Conservation (phyloP, 2,797 vertebrate genomes). For the Avahi laniger region DNA sequence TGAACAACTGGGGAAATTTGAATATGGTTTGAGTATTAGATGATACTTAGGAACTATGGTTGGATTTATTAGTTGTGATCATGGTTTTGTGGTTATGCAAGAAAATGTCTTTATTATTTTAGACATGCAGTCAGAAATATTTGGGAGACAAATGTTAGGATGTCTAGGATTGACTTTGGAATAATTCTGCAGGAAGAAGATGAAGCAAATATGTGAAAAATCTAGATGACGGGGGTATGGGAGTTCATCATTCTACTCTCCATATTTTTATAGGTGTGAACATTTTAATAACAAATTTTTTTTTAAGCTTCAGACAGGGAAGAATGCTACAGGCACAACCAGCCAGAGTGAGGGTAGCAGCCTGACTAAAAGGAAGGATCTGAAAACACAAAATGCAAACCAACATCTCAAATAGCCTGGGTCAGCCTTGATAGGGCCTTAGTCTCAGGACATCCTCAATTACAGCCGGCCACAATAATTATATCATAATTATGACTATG, state of each 20-base stretch:
- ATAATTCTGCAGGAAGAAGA: background rate
- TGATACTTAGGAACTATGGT: background rate
- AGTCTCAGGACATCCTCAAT: background rate
- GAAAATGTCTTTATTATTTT: constrained; percentile 24
- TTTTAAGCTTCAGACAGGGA: background rate
- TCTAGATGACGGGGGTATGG: background rate
- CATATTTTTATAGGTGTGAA: constrained; percentile 25
- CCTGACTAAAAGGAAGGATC: background rate
- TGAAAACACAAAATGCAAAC: background rate
- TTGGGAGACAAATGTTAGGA: constrained; percentile 18
- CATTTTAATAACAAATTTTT: constrained; percentile 11
- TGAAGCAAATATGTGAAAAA: constrained; percentile 50
- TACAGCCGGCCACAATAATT: background rate
- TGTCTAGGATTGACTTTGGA: constrained; percentile 37
- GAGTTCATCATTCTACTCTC: background rate
- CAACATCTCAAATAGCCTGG: background rate
- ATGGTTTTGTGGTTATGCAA: constrained; percentile 54
- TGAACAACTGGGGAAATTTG: background rate
- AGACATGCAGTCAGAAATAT: constrained; percentile 24
- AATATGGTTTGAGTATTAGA: background rate
- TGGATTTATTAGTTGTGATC: constrained; percentile 13
- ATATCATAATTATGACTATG: background rate
- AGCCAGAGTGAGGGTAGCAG: background rate
- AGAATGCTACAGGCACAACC: background rate
- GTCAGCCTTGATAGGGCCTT: background rate